Conservation (phyloP, 1,140 invertebrate genomes). For the Paraescarpia echinospica region DNA sequence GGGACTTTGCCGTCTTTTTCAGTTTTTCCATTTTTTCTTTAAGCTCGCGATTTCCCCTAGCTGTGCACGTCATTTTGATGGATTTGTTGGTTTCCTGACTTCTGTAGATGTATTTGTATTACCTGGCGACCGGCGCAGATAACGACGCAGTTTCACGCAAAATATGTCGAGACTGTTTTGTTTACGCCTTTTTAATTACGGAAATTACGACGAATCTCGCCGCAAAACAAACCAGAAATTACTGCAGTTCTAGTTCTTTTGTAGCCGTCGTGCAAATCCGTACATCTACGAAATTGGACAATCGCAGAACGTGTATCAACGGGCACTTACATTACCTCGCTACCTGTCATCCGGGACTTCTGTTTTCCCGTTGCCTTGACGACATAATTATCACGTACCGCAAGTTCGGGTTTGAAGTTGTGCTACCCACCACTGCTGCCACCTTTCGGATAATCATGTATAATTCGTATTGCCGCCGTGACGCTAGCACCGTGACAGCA, state of each 20-base stretch:
- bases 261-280: background rate
- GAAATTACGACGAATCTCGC: background rate
- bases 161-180: background rate
- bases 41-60: constrained; percentile 72
- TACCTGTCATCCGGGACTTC: background rate
- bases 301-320: background rate
- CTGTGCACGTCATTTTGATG: constrained; percentile 48
- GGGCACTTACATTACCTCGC: background rate
- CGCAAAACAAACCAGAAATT: background rate
- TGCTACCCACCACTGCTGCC: no score
- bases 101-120: background rate
- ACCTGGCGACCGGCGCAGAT: background rate
- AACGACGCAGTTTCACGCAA: background rate
- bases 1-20: constrained; percentile 59
- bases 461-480: background rate
- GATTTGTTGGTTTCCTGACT: background rate
- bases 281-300: background rate
- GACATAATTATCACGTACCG: background rate
- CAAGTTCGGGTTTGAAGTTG: no score
- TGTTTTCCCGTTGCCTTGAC: background rate
- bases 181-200: no score
- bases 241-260: background rate
- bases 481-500: background rate
- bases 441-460: background rate
- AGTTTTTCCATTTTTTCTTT: constrained; percentile 69